Base-by-base conservation (phyloP, 2,888 invertebrate genomes). In the Polydrusus cervinus region DNA sequence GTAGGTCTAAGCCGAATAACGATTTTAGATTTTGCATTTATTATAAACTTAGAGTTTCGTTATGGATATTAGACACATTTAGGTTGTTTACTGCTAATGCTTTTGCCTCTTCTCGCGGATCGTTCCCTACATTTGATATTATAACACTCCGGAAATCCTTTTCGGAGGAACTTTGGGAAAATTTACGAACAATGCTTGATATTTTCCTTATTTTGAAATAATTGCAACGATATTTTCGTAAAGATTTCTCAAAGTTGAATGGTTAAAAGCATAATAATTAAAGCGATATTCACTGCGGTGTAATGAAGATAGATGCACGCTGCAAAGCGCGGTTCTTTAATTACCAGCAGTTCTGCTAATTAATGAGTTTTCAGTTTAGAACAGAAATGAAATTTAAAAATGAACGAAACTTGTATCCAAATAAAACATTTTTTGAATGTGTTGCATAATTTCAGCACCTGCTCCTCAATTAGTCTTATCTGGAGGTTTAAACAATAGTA, bases 251-350 rank as follows among this genome's bases (percentile, higher is more conserved):
- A 25, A 53, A 67, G 67, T 60, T 67, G 53, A 73, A 67, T 73
- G 43, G 61, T 67, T 73, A 61, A 73, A 73, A 67, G 69, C 74
- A 69, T 57, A 74, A 55, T 74, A 74, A 74, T 69, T 69, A 47
- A 55, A 69, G 67, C 51, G 45, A 68, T 57, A 71, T 75, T 67
- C 71, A 82, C 80, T 81, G 81, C 81, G 81, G 82, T 70, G 77
- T 85, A 85, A 85, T 85, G 84, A 85, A 84, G 84, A 85, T 84
- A 80, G 83, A 84, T 84, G 84, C 81, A 82, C 81, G 81, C 81
- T 82, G 83, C 83, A 81, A 77, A 78, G 72, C 76, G 77, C 82
- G 82, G 81, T 84, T 83, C 84, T 85, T 85, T 84, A 84, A 84
- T 84, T 82, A 81, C 83, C 82, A 80, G 81, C 80, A 84, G 81